Conservation (phyloP, 1,140 invertebrate genomes). For the Rhopalosiphum maidis region DNA sequence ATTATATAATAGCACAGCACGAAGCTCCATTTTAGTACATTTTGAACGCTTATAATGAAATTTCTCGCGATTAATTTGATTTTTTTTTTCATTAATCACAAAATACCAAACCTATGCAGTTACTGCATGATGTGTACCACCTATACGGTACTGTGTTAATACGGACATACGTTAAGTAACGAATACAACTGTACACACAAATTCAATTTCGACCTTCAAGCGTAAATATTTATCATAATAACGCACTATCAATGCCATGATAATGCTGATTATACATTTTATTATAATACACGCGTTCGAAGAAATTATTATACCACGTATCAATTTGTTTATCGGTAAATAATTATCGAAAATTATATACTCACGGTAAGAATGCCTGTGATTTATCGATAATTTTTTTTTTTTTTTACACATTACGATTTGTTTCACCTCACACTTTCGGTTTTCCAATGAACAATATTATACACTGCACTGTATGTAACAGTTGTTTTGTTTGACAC, state of each 20-base stretch:
- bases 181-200: neutral
- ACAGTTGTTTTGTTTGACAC: neutral
- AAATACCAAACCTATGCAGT: neutral
- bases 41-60: neutral
- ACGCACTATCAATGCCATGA: slow-evolving; percentile 14
- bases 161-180: neutral
- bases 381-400: neutral
- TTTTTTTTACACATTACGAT: neutral
- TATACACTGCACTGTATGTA: neutral
- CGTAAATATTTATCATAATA: neutral
- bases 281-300: neutral
- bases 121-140: neutral
- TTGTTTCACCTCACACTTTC: slow-evolving; percentile 2
- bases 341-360: slow-evolving; percentile 10
- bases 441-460: neutral
- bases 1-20: neutral
- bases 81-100: neutral
- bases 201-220: slow-evolving; percentile 16
- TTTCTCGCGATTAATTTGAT: neutral
- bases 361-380: neutral
- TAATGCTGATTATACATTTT: neutral
- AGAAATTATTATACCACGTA: slow-evolving; percentile 17
- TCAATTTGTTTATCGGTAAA: slow-evolving; percentile 1
- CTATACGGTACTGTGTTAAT: neutral
- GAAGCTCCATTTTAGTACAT: neutral